Evolutionary conservation across 2,888 invertebrate species (phyloP), one percentile per base, ranked within the genome.

Genomic region (Himalopsyche anomala): DNA sequence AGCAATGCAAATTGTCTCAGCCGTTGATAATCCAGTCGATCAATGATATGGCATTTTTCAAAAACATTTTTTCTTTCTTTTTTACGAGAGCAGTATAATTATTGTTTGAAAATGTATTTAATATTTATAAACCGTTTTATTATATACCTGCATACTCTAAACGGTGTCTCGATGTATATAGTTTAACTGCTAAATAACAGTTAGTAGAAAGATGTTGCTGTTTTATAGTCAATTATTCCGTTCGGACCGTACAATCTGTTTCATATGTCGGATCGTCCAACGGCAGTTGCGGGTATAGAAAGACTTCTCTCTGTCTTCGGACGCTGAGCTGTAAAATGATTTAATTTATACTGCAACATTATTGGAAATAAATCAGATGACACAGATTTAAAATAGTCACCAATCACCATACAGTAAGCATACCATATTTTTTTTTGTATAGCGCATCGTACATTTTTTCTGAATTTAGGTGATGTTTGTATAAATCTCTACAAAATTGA

Each of bases 201-300:
- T 51, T 51, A 51, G 51, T 62, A 19, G 62, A 28, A 28, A 28
- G 28, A 28, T 19, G n/a, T 62, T 62, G 19, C 28, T 28, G 19
- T 19, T 62, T 62, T 19, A 62, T 19, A 28, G 62, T 62, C 62
- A 62, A 62, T 62, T 62, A 62, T 62, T 62, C 62, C 62, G 62
- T 62, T 19, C 62, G 9, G 62, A 62, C 19, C 62, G 28, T 19
- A 62, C 62, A 62, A 62, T 62, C 62, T 62, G 62, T 19, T 62
- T 62, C 6, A 62, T 62, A 19, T 62, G 4, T 62, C 3, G 28
- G 62, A 62, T 62, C 62, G 28, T 9, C 19, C 19, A 62, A 62
- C 62, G 62, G 62, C 19, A 62, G 6, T 62, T 62, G 62, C 28
- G 62, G 3, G 51, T 51, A 15, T 28, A 0, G 0, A 1, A 15